Evolutionary conservation across 2,113 vertebrate species (phyloP).

Genomic region (Clupea harengus): DNA sequence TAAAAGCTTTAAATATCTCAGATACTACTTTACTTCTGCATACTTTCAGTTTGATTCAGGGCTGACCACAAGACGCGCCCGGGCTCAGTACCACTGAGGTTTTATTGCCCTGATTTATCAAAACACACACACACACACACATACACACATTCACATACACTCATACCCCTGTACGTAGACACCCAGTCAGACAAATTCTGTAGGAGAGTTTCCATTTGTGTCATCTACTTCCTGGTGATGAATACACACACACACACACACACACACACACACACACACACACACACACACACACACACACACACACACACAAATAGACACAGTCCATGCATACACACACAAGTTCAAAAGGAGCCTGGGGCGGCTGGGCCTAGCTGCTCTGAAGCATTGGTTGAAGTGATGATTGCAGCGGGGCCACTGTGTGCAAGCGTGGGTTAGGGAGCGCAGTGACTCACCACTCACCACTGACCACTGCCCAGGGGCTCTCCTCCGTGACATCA

Average conservation of each 20-base stretch:
- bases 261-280: not conserved
- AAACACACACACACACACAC: not conserved
- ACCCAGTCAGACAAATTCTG: not conserved
- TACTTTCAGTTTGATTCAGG: not conserved
- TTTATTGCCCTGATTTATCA: not conserved
- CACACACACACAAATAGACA: not conserved
- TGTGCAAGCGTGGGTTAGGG: not conserved
- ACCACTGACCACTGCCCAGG: not conserved
- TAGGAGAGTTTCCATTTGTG: conserved; percentile 11
- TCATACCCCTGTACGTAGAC: not conserved
- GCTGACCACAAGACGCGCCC: conserved; percentile 9
- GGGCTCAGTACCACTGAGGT: not conserved
- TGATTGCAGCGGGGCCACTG: not conserved
- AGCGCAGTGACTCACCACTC: not conserved
- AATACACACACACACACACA: not conserved
- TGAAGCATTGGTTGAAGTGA: not conserved
- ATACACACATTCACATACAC: not conserved
- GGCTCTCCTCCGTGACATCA: not conserved
- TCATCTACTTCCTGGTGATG: conserved; percentile 8
- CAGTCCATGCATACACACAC: not conserved
- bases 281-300: not conserved
- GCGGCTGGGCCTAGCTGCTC: not conserved
- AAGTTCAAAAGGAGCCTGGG: not conserved
- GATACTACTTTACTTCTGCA: not conserved
- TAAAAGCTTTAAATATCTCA: not conserved